These are phyloP conservation scores for Mergus octosetaceus DNA, from an alignment of 2,797 vertebrate genomes.

Conservation along the genomic window DNA sequence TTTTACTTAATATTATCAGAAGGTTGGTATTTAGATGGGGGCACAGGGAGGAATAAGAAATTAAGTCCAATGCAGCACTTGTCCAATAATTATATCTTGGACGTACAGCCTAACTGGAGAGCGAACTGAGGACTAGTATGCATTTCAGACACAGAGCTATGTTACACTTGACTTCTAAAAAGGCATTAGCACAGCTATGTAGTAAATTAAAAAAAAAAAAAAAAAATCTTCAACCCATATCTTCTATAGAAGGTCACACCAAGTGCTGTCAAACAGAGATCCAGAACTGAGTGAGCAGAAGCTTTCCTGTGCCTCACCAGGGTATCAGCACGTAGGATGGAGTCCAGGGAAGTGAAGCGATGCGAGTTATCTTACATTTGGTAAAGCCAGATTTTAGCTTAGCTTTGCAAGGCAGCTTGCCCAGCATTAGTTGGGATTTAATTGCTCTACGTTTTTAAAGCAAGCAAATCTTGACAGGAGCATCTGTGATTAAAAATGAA, in stretches of 20 bases:
- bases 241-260: neutral
- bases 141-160: neutral
- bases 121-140: neutral
- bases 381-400: neutral
- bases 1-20: neutral
- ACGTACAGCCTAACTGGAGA: neutral
- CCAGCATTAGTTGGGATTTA: conserved; percentile 12
- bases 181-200: neutral
- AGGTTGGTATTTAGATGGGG: neutral
- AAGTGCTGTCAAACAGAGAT: neutral
- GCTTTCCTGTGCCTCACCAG: neutral
- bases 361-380: rapidly evolving
- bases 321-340: neutral
- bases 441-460: neutral
- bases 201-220: neutral
- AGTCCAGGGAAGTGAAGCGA: neutral
- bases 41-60: too few relatives aligned
- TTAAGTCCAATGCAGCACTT: neutral
- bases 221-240: neutral
- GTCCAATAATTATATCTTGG: neutral
- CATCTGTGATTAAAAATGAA: conserved; percentile 24
- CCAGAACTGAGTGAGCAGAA: neutral
- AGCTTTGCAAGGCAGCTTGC: neutral
- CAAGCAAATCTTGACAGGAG: conserved; percentile 8
- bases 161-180: neutral